Evolutionary conservation across 2,797 vertebrate genomes (phyloP).

Genomic region (Parauchenoglanis punctatus): DNA sequence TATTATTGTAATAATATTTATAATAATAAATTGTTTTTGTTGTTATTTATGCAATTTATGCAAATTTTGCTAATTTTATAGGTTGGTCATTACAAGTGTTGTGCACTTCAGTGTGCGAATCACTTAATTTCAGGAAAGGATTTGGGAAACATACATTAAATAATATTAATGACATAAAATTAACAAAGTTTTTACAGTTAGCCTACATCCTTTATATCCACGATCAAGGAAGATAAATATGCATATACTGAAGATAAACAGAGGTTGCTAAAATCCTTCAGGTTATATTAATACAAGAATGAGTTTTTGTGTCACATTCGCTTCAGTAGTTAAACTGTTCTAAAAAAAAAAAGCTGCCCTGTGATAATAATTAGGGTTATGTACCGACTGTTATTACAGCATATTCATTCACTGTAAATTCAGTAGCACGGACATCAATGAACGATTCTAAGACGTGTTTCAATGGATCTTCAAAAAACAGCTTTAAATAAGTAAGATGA

Average conservation of each 20-base stretch:
- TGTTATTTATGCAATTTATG: too few relatives aligned
- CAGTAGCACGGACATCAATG: background rate
- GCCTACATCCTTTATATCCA: background rate
- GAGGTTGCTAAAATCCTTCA: background rate
- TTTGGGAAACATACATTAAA: background rate
- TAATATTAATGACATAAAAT: background rate
- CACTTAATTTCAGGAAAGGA: background rate
- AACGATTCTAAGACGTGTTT: background rate
- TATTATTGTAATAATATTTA: background rate
- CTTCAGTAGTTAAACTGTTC: background rate
- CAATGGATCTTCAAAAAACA: background rate
- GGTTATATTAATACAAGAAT: too few relatives aligned
- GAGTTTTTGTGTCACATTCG: background rate
- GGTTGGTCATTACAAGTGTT: background rate
- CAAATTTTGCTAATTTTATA: background rate
- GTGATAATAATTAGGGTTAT: background rate
- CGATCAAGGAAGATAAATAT: background rate
- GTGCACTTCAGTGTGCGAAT: background rate
- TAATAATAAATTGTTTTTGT: background rate
- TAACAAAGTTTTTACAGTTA: background rate
- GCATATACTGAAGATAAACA: background rate
- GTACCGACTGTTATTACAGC: background rate
- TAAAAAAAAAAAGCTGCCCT: background rate
- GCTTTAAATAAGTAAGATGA: background rate
- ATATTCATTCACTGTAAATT: slow-evolving; percentile 10